phyloP scores from a whole-genome alignment of 2,113 vertebrate species.

The Sylvia atricapilla region DNA sequence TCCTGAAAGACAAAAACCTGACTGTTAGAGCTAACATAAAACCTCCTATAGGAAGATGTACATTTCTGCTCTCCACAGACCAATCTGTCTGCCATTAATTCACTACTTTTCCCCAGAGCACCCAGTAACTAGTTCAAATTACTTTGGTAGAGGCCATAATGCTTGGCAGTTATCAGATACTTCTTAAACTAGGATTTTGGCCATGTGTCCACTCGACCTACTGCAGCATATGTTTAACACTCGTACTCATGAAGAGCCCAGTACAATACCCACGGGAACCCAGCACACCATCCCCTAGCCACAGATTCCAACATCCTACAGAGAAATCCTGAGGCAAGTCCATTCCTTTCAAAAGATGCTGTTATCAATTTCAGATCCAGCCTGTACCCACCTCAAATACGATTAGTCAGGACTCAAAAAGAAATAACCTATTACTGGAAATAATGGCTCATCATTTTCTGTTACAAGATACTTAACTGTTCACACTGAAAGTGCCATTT shows the following conservation, averaged over 20 bases:
- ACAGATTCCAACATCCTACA: background rate
- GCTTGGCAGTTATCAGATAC: background rate
- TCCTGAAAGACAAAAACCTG: background rate
- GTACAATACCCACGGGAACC: background rate
- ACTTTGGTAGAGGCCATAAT: background rate
- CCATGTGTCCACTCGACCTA: background rate
- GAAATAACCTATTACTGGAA: background rate
- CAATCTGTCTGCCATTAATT: background rate
- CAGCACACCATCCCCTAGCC: background rate
- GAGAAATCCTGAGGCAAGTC: background rate
- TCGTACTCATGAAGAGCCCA: background rate
- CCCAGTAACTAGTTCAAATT: background rate
- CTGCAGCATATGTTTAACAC: background rate
- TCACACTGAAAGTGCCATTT: slow-evolving; percentile 74
- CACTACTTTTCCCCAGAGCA: background rate
- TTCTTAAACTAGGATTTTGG: background rate
- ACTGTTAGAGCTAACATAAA: background rate
- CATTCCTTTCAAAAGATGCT: background rate
- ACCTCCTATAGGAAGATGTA: background rate
- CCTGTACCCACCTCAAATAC: background rate
- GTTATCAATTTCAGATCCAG: background rate
- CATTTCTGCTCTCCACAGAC: background rate
- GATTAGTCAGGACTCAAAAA: background rate
- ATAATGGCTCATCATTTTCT: background rate
- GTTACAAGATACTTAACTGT: slow-evolving; percentile 75